phyloP scores from a whole-genome alignment of 2,113 vertebrate genomes.

The Zeus faber region DNA sequence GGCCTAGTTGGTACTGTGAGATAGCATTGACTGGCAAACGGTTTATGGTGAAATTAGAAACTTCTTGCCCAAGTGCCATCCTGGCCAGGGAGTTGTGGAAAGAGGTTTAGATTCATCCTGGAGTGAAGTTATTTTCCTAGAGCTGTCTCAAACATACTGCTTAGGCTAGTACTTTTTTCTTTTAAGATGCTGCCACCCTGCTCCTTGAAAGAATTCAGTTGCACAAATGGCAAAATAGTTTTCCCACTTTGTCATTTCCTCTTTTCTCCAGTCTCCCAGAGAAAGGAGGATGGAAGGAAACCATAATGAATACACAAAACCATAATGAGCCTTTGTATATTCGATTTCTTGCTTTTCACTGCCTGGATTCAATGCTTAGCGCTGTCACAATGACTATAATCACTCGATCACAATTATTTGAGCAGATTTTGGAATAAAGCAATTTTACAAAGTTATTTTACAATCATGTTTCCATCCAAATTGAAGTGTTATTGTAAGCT shows the following conservation, averaged over 20 bases:
- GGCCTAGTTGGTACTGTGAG: constrained; percentile 22
- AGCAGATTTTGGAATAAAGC: too few species aligned
- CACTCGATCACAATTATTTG: too few species aligned
- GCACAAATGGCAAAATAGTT: constrained; percentile 71
- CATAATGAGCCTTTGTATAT: too few species aligned
- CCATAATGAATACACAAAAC: not conserved
- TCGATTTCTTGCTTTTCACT: too few species aligned
- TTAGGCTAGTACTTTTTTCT: constrained; percentile 24
- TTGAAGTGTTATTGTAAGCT: too few species aligned
- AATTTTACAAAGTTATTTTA: too few species aligned
- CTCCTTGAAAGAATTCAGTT: constrained; percentile 37
- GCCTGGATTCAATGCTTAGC: too few species aligned
- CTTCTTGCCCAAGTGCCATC: constrained; percentile 1
- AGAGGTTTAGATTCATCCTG: constrained; percentile 53
- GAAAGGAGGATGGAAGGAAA: not conserved
- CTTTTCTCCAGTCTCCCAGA: constrained; percentile 25
- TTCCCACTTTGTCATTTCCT: constrained; percentile 65
- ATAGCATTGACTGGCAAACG: constrained; percentile 34
- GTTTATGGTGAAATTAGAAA: constrained; percentile 45
- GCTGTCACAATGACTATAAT: too few species aligned
- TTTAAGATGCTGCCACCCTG: constrained; percentile 29
- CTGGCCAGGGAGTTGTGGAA: constrained; percentile 48
- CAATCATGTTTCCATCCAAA: too few species aligned
- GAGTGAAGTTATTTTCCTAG: constrained; percentile 49
- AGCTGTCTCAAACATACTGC: constrained; percentile 49